These are phyloP conservation scores for Psammodynastes pulverulentus DNA, from an alignment of 2,113 vertebrate species.

Conservation along the genomic window DNA sequence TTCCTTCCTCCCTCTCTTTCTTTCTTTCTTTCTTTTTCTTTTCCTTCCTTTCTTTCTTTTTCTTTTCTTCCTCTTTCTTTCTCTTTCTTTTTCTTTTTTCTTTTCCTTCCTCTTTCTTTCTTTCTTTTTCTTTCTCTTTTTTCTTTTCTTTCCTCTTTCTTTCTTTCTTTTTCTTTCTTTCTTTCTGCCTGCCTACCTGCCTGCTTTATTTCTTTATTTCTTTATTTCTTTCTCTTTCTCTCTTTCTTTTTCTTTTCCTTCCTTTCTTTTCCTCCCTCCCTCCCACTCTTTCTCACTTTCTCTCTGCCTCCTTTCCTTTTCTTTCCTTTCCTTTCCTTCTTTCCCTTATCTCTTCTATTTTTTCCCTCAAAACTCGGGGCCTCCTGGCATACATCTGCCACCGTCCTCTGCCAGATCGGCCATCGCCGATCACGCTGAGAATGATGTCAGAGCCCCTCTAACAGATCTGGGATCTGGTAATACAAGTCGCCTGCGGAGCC, in stretches of 20 bases:
- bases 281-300: too few relatives aligned
- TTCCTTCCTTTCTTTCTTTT: neutral
- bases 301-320: too few relatives aligned
- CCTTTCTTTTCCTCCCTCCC: neutral
- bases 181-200: too few relatives aligned
- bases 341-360: too few relatives aligned
- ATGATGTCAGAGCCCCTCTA: neutral
- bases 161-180: neutral
- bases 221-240: too few relatives aligned
- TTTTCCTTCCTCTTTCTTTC: neutral
- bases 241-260: neutral
- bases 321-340: too few relatives aligned
- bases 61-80: too few relatives aligned
- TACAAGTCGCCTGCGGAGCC: neutral
- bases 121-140: neutral
- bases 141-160: neutral
- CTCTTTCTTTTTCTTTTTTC: neutral
- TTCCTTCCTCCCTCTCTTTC: accelerated
- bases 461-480: neutral
- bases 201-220: too few relatives aligned
- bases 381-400: neutral
- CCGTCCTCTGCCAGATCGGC: too few relatives aligned
- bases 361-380: neutral
- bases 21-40: too few relatives aligned
- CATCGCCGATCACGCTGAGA: neutral